Evolutionary conservation across 2,113 vertebrate species (phyloP), one percentile per base, ranked within the genome.

Genomic region (Sceloporus undulatus): DNA sequence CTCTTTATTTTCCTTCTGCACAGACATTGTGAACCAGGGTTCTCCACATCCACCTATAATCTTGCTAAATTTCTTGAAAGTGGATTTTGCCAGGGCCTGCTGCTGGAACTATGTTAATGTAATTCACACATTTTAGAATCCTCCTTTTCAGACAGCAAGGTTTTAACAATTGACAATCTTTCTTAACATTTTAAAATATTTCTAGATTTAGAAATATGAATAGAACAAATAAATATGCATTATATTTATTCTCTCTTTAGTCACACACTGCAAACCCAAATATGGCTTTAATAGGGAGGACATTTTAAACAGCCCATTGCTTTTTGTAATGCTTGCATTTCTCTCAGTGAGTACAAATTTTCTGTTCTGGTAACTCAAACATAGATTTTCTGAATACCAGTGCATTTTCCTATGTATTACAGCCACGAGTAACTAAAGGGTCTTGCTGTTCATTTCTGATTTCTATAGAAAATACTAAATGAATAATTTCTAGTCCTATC

Each of bases 321-420:
- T 21, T 91, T 91, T 92, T 87, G 10, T 48, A 91, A 91, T 91
- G 88, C 56, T 83, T 1, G 42, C 23, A 71, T 71, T 84, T 92
- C 85, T 84, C 86, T 68, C 16, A 54, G 6, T 89, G 66, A 87
- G 48, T 38, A 21, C 1, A 25, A n/a, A 77, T 73, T 5, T 54
- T 79, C 74, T 89, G 48, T 87, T 78, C 71, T 59, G 78, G 75
- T 18, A 91, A 59, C 1, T 90, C 16, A 68, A 52, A 87, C 86
- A 84, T 90, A 88, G 48, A 76, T 23, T 76, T 42, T 42, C 38
- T 23, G 19, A 85, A 14, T 82, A 18, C 78, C 62, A 40, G 85
- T 86, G 54, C 65, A 54, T 79, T 91, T 93, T 88, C 19, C 73
- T 93, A 56, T 23, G 74, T 88, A n/a, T 9, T 13, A 6, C 29